Base-by-base conservation (phyloP, 2,888 invertebrate species). In the Thera obeliscata region DNA sequence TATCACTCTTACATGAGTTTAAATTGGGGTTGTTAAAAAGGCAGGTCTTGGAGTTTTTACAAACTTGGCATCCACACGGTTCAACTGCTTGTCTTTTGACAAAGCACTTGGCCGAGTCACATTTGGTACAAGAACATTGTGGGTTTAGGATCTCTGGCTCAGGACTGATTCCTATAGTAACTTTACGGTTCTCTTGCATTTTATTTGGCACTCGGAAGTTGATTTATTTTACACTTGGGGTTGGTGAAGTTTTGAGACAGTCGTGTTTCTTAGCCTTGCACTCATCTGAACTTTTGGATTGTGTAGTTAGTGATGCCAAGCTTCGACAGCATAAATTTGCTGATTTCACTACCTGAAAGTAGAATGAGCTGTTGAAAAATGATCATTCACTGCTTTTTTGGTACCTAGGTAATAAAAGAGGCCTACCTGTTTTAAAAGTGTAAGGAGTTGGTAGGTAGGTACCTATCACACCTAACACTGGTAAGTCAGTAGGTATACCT, bases 41-140 rank as follows among this genome's bases (percentile, higher is more conserved):
- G 61, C 81, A 80, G 2, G 76, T 76, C 62, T 79, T 77, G 3
- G 76, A 67, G 35, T 71, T 54, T 33, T 12, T 64, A 35, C 78
- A 80, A 58, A 67, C 46, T 35, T 61, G 66, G 57, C 76, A 80
- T n/a, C 71, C 57, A 55, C 78, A 81, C 6, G 63, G 56, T 3
- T 38, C 48, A 36, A 54, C 70, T n/a, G 66, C 64, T 12, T 74
- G 71, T 73, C 80, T 79, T 65, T 78, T 78, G 4, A 70, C 65
- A 58, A 82, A 82, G 65, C 86, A 87, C 22, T 57, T 59, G 7
- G 72, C 33, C 1, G 84, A 81, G 56, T 87, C 81, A 54, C 87
- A 88, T 12, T 80, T 66, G 4, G 72, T 61, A 64, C 90, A 89
- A 0, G 90, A 87, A 64, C 88, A 88, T 49, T 68, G 60, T 0